A percentile compares a stretch with the other conserved stretches of the same genome.
Evolutionary conservation across 2,888 invertebrate genomes (phyloP).

Genomic region (Lasioglossum vierecki): DNA sequence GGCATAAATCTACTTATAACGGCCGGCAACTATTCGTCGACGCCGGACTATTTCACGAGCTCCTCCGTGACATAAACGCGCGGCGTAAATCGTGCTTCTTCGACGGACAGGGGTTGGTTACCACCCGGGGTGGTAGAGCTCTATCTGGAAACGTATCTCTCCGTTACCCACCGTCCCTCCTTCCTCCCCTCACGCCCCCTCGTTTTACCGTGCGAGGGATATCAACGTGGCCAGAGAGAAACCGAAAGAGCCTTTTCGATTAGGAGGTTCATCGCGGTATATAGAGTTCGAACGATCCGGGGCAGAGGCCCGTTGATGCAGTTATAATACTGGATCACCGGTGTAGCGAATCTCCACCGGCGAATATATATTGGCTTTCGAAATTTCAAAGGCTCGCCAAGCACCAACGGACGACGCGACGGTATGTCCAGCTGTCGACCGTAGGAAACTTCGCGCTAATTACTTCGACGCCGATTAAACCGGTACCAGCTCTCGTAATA

Average conservation of each 20-base stretch:
- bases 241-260: conserved; percentile 4
- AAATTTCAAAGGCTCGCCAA: conserved; percentile 17
- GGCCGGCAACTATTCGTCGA: conserved; percentile 52
- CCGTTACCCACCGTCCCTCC: background rate
- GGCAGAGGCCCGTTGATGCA: background rate
- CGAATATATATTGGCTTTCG: background rate
- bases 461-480: conserved; percentile 55
- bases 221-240: background rate
- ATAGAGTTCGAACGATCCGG: background rate
- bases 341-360: conserved; percentile 7
- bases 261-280: conserved; percentile 16
- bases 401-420: background rate
- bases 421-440: conserved; percentile 53
- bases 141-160: conserved; percentile 34
- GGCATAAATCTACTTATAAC: conserved; percentile 73
- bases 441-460: conserved; percentile 46
- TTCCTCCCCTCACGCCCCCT: background rate
- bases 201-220: background rate
- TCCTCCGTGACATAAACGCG: conserved; percentile 48
- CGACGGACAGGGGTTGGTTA: conserved; percentile 30
- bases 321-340: conserved; percentile 3
- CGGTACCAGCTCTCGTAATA: conserved; percentile 38
- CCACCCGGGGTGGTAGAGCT: background rate
- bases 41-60: conserved; percentile 43
- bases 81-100: conserved; percentile 52